Percentiles rank a stretch among this genome's conserved stretches.
Conservation (phyloP, 2,888 invertebrate species). For the Sphaerophoria taeniata region DNA sequence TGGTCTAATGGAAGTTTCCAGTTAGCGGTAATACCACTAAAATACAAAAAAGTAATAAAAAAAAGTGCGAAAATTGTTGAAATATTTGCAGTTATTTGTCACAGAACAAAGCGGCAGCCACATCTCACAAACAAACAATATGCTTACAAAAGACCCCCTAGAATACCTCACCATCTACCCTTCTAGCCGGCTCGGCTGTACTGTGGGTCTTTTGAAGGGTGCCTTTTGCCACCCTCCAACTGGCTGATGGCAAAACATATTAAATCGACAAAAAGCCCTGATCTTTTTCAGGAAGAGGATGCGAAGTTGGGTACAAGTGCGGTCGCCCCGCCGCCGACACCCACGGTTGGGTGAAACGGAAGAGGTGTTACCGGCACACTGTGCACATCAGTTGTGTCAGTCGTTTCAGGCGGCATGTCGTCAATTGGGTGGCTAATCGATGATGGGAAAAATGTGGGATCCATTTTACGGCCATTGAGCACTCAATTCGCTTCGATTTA, state of each 20-base stretch:
- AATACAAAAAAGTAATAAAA: conserved; percentile 26
- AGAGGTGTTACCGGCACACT: background rate
- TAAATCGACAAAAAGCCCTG: conserved; percentile 10
- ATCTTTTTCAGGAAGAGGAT: conserved; percentile 6
- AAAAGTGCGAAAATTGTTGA: conserved; percentile 58
- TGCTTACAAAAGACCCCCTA: background rate
- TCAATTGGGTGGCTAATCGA: conserved; percentile 60
- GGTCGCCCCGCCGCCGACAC: too few relatives aligned
- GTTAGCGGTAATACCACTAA: background rate
- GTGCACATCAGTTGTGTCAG: background rate
- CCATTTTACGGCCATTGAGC: conserved; percentile 51
- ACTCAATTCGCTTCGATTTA: conserved; percentile 52
- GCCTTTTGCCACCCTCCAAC: too few relatives aligned
- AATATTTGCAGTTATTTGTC: conserved; percentile 62
- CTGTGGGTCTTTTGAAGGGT: background rate
- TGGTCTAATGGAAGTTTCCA: background rate
- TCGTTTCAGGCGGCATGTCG: background rate
- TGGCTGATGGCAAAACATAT: background rate
- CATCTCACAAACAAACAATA: conserved; percentile 13
- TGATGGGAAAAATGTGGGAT: conserved; percentile 45
- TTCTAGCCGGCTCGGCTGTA: background rate
- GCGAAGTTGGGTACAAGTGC: background rate
- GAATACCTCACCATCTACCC: background rate
- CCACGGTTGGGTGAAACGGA: background rate
- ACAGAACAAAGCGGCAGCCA: conserved; percentile 15